Evolutionary conservation across 1,140 invertebrate species (phyloP), one percentile per base, ranked within the genome.

Genomic region (Mactra quadrangularis): DNA sequence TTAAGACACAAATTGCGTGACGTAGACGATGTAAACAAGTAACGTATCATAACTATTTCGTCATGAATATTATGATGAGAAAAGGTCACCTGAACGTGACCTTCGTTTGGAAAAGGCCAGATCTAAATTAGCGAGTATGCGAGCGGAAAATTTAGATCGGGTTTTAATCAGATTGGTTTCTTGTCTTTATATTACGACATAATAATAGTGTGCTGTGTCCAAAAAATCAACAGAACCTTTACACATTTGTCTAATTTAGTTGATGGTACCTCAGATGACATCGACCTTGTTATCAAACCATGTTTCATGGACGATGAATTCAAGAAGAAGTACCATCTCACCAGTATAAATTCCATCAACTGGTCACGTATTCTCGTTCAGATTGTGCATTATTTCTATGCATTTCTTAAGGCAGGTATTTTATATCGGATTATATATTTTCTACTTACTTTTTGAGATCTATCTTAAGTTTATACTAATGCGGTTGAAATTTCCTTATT

Each of bases 301-400:
- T 86, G 89, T 75, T 94, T 94, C 85, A 85, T 85, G 27, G 91
- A 93, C 85, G 45, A 72, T 7, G 89, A 88, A 4, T 92, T 93
- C 76, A 86, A 81, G 0, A 68, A 71, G 9, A 77, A 88, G 47
- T 87, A 94, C 68, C 89, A 89, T 57, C 78, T 94, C 0, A 88
- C 86, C 6, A 92, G 90, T 35, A 89, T 94, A 33, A 94, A 94
- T 83, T 94, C 94, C 17, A 91, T 94, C 76, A 94, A 94, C 89
- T 94, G 94, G 93, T 91, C 91, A 1, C 85, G 94, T 35, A 92
- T 94, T 47, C 88, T 94, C 89, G 88, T 94, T 17, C 94, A 94
- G 84, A 92, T 92, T 47, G 92, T 92, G 27, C 93, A 94, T 79
- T 94, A 90, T 76, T 91, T 94, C 79, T 94, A 92, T 86, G 88